Evolutionary conservation across 2,888 invertebrate species (phyloP), one percentile per base, ranked within the genome.

Genomic region (Diarsia mendica): DNA sequence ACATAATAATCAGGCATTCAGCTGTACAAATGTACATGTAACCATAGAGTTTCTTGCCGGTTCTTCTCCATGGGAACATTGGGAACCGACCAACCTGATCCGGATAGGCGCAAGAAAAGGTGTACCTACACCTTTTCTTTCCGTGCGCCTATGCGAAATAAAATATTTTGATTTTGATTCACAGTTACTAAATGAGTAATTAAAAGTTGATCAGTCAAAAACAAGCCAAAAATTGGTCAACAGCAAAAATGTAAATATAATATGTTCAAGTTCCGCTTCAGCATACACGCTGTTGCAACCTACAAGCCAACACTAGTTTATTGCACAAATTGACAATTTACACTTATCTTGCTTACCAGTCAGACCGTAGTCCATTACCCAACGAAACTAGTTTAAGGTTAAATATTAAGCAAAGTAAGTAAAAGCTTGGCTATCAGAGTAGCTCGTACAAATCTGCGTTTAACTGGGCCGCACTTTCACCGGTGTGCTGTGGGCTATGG

Each of bases 391-490:
- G 77, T 80, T 83, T 75, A 77, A 81, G 85, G 83, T 78, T 77
- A 80, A 77, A 78, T 83, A 78, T 83, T 84, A 66, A 72, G 67
- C 67, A 80, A 85, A 79, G 66, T 61, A 74, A 82, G 83, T 79
- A 83, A 83, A 77, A 80, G 69, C 75, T 58, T 49, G 49, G 13
- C 65, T 76, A 64, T 77, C 48, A 72, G 67, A 75, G 67, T 67
- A 66, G 73, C 65, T 81, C 15, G 74, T 64, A 69, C 49, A 64
- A 79, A 67, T 81, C 72, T 82, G 60, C 64, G 66, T 63, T 63
- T 53, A 87, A 81, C 77, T 80, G 81, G 88, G 79, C 39, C 86
- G 76, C 28, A 85, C 86, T 86, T 88, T 87, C 87, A 87, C 87
- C 77, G 68, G 76, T 80, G 78, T 68, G 80, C 79, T 84, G 81